Conservation (phyloP, 1,140 invertebrate genomes). For the Sogatella furcifera region DNA sequence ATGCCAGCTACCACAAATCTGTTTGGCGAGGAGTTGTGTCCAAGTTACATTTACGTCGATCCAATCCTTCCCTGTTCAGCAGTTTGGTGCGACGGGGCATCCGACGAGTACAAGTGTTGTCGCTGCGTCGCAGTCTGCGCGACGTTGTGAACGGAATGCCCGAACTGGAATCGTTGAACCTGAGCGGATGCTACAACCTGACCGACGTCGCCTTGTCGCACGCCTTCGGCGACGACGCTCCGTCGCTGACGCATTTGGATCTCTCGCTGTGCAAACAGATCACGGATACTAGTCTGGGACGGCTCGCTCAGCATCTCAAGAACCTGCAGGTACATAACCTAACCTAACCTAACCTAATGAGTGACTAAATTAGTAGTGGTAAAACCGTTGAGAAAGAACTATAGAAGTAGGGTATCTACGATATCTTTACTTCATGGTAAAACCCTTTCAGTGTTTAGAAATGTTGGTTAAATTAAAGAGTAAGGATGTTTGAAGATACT, state of each 20-base stretch:
- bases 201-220: slow-evolving; percentile 69
- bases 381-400: too few relatives aligned
- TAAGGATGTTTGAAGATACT: too few relatives aligned
- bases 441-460: too few relatives aligned
- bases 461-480: too few relatives aligned
- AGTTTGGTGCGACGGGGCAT: slow-evolving; percentile 81
- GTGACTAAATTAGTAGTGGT: too few relatives aligned
- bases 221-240: slow-evolving; percentile 62
- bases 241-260: slow-evolving; percentile 66
- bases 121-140: slow-evolving; percentile 66
- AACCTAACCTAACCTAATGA: too few relatives aligned
- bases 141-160: slow-evolving; percentile 80
- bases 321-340: slow-evolving; percentile 51
- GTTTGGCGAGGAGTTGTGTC: slow-evolving; percentile 91
- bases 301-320: slow-evolving; percentile 74
- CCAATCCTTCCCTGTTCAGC: slow-evolving; percentile 71
- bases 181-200: slow-evolving; percentile 89
- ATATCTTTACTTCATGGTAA: too few relatives aligned
- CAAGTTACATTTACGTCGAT: slow-evolving; percentile 71
- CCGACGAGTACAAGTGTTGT: slow-evolving; percentile 77
- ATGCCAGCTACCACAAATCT: slow-evolving; percentile 81
- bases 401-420: too few relatives aligned
- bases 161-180: slow-evolving; percentile 74
- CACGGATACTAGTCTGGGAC: slow-evolving; percentile 69
- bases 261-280: slow-evolving; percentile 91